Evolutionary conservation across 37 sponge, comb jelly and placozoan species (phyloP).

Genomic region (Crambe crambe): DNA sequence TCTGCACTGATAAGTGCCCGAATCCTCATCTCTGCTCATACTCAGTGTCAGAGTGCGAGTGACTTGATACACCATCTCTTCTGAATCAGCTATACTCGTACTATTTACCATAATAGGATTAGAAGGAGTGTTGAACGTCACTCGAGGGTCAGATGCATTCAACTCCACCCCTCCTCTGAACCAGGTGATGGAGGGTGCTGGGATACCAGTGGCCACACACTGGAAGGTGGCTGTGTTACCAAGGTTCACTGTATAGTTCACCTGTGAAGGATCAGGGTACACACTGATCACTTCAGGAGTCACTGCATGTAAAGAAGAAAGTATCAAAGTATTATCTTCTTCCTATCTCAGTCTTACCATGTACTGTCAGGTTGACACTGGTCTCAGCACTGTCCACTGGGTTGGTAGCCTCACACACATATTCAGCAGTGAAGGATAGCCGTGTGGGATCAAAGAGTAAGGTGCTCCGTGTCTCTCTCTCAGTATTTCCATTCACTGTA

Average conservation of each 20-base stretch:
- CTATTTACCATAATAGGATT: background rate
- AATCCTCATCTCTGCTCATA: constrained; percentile 32
- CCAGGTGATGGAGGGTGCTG: constrained; percentile 55
- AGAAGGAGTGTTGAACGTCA: background rate
- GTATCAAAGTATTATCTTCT: background rate
- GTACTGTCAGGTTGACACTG: constrained; percentile 23
- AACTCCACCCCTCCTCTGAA: constrained; percentile 5
- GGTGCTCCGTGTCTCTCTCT: constrained; percentile 24
- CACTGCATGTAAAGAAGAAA: background rate
- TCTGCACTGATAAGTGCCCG: constrained; percentile 55
- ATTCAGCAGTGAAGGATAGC: constrained; percentile 33
- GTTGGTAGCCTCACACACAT: constrained; percentile 64
- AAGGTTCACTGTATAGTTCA: constrained; percentile 21
- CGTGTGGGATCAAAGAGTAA: constrained; percentile 10
- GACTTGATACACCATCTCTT: background rate
- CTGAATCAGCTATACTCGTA: too few species aligned
- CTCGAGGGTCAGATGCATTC: background rate
- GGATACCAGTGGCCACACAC: constrained; percentile 64
- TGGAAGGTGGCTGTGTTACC: constrained; percentile 17
- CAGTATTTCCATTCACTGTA: background rate
- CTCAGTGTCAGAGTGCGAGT: constrained; percentile 7
- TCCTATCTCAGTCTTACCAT: constrained; percentile 26
- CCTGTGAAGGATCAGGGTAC: background rate
- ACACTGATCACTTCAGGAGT: constrained; percentile 10
- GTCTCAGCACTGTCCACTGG: constrained; percentile 1